Conservation (phyloP, 2,113 vertebrate species). For the Spea multiplicata region DNA sequence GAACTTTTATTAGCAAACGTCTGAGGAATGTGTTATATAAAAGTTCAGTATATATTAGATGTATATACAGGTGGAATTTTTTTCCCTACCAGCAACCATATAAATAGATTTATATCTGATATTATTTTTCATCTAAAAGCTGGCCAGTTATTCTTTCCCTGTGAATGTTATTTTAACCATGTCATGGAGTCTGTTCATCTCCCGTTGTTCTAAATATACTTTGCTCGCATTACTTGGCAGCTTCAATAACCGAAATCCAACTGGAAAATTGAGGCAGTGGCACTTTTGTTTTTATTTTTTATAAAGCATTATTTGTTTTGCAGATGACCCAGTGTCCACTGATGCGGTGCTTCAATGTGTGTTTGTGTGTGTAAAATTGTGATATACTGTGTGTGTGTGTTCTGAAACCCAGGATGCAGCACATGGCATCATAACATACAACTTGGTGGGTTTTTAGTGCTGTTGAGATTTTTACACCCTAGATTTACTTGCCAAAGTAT, state of each 20-base stretch:
- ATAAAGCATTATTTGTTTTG: background rate
- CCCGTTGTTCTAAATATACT: too few relatives aligned
- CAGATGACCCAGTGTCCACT: background rate
- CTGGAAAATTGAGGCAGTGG: background rate
- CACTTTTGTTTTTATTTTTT: background rate
- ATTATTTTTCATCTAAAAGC: too few relatives aligned
- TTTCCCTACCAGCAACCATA: background rate
- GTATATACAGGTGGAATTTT: too few relatives aligned
- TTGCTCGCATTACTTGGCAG: too few relatives aligned
- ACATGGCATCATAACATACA: background rate
- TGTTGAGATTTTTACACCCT: too few relatives aligned
- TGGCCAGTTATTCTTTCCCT: too few relatives aligned
- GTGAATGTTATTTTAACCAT: too few relatives aligned
- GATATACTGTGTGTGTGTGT: background rate
- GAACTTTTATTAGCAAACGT: background rate
- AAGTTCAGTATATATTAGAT: conserved; percentile 10
- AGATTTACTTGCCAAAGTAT: too few relatives aligned
- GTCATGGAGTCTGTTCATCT: too few relatives aligned
- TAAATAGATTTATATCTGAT: too few relatives aligned
- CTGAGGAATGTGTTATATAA: background rate
- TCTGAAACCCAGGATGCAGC: background rate
- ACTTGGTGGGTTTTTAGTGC: too few relatives aligned
- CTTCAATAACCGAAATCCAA: too few relatives aligned
- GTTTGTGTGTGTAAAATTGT: background rate
- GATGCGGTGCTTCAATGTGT: background rate